Percentiles rank a stretch among this genome's conserved stretches.
These are phyloP conservation scores for Stenurella melanura DNA, from an alignment of 2,888 invertebrate species.

Conservation along the genomic window DNA sequence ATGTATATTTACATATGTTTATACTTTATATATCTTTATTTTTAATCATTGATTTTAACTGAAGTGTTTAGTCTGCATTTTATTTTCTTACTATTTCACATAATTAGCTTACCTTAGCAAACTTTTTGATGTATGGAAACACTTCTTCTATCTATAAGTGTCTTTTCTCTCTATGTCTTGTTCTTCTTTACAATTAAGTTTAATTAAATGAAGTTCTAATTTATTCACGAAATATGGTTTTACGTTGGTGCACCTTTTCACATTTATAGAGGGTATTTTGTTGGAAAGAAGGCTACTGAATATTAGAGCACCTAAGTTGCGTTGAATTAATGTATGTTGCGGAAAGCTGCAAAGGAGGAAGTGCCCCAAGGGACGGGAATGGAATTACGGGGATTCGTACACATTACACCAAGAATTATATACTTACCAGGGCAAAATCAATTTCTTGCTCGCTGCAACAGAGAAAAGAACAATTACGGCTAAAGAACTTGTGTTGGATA, in stretches of 20 bases:
- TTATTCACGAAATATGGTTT: neutral
- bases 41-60: no score
- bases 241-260: neutral
- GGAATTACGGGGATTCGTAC: conserved; percentile 19
- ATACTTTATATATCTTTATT: no score
- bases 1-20: no score
- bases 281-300: conserved; percentile 5
- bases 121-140: no score
- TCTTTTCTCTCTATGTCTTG: no score
- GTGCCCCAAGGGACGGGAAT: conserved; percentile 5
- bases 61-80: no score
- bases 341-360: neutral
- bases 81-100: no score
- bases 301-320: conserved; percentile 5
- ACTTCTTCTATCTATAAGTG: no score
- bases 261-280: neutral
- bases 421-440: conserved; percentile 9
- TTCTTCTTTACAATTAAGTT: no score
- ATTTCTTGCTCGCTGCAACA: conserved; percentile 12
- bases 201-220: neutral
- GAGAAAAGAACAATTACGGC: conserved; percentile 1
- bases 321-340: conserved; percentile 7
- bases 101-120: no score
- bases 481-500: conserved; percentile 7
- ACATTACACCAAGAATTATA: conserved; percentile 17